Conservation (phyloP, 2,113 vertebrate genomes). For the Hyperoodon ampullatus region DNA sequence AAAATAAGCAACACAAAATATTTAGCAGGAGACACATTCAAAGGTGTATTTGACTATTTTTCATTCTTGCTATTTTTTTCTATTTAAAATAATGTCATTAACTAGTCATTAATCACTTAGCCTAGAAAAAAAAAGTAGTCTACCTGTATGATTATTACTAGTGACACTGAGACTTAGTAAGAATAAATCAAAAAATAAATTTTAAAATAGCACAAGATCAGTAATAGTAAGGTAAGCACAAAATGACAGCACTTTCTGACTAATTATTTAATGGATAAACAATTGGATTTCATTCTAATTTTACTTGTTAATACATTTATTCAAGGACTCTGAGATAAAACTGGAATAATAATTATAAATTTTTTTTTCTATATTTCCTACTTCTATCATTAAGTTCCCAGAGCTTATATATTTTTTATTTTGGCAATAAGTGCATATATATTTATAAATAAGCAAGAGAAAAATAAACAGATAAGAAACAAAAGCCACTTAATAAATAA, state of each 20-base stretch:
- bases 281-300: slow-evolving; percentile 62
- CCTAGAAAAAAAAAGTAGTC: not conserved
- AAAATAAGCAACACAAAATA: slow-evolving; percentile 78
- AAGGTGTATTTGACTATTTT: slow-evolving; percentile 53
- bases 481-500: slow-evolving; percentile 68
- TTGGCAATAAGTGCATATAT: slow-evolving; percentile 57
- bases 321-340: slow-evolving; percentile 44
- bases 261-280: not conserved
- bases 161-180: slow-evolving; percentile 31
- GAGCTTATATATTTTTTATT: slow-evolving; percentile 64
- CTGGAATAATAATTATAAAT: slow-evolving; percentile 34
- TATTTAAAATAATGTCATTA: slow-evolving; percentile 57
- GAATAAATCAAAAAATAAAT: slow-evolving; percentile 31
- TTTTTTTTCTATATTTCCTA: slow-evolving; percentile 35
- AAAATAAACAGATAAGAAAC: slow-evolving; percentile 64
- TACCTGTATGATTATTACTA: not conserved
- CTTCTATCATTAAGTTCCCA: slow-evolving; percentile 70
- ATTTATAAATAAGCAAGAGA: slow-evolving; percentile 60
- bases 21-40: slow-evolving; percentile 52
- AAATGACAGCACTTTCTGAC: slow-evolving; percentile 26
- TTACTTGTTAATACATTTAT: slow-evolving; percentile 36
- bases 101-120: slow-evolving; percentile 28
- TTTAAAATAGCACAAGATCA: slow-evolving; percentile 50
- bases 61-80: slow-evolving; percentile 40
- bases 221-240: not conserved